Evolutionary conservation across 2,888 invertebrate genomes (phyloP), one percentile per base, ranked within the genome.

Genomic region (Lepetodrilus schrolli): DNA sequence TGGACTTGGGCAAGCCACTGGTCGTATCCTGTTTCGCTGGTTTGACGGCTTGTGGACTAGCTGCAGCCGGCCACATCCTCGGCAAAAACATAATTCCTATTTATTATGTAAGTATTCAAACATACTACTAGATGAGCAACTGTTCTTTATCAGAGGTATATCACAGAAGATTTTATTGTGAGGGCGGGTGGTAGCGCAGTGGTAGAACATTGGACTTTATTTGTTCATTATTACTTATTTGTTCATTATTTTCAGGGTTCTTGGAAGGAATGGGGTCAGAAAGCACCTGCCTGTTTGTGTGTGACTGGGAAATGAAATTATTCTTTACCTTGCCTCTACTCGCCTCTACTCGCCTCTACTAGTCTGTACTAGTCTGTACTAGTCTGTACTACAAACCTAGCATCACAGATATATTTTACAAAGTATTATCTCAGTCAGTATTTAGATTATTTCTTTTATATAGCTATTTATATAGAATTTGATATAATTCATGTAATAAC

Each of bases 31-130:
- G 87, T 80, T 68, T 74, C 48, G 77, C 80, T 4, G 87, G 84
- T 3, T 74, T 85, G 70, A 85, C 86, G 10, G 86, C 84, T 2
- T 83, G 84, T 80, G 82, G 81, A 1, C 68, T 87, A 7, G 80
- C 81, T 17, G 83, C 82, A 5, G 85, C 84, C 38, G 83, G 84
- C 8, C 79, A 85, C 68, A 79, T 84, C 2, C 76, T 86, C 2
- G 87, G 86, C 21, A 86, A 86, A 70, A 76, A 82, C n/a, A 69
- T 76, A 71, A 81, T 84, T 30, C 82, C 86, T 30, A 73, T 87
- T 7, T 87, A 87, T 77, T 81, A 82, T 78, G 87, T 87, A 74
- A 78, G 84, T 78, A n/a, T 48, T 48, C 17, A 20, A n/a, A n/a
- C n/a, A n/a, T n/a, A n/a, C n/a, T n/a, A n/a, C 2, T 43, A n/a